Evolutionary conservation across 2,888 invertebrate genomes (phyloP).

Genomic region (Drosophila affinis): DNA sequence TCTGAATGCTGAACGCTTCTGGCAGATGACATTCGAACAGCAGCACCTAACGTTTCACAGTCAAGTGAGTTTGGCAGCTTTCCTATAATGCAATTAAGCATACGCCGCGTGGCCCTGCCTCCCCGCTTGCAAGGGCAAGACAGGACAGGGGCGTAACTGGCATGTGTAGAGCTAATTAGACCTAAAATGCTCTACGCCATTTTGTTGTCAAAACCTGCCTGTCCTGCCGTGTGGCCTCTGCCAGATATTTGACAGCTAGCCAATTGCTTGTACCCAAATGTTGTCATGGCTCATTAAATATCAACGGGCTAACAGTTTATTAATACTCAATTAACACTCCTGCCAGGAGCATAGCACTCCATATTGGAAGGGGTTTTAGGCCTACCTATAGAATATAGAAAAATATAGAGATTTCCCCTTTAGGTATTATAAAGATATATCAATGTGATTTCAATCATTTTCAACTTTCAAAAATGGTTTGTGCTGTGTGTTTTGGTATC

Average conservation of each 20-base stretch:
- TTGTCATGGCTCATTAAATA: slow-evolving; percentile 66
- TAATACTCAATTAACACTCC: not conserved
- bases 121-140: slow-evolving; percentile 10
- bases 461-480: not conserved
- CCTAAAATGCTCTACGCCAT: slow-evolving; percentile 60
- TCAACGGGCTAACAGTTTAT: slow-evolving; percentile 35
- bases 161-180: slow-evolving; percentile 58
- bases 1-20: slow-evolving; percentile 49
- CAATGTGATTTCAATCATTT: not conserved
- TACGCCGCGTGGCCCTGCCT: slow-evolving; percentile 31
- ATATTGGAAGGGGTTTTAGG: no score
- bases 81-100: slow-evolving; percentile 58
- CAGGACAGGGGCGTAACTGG: slow-evolving; percentile 32
- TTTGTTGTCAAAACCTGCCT: slow-evolving; percentile 54
- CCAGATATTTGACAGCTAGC: slow-evolving; percentile 61
- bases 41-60: slow-evolving; percentile 15
- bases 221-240: slow-evolving; percentile 35
- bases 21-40: slow-evolving; percentile 50
- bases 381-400: not conserved
- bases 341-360: not conserved
- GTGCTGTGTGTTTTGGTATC: not conserved
- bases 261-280: slow-evolving; percentile 57
- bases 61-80: slow-evolving; percentile 11
- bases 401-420: not conserved
- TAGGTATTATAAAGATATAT: not conserved